Base-by-base conservation (phyloP, 2,888 invertebrate species). In the Muscina levida region DNA sequence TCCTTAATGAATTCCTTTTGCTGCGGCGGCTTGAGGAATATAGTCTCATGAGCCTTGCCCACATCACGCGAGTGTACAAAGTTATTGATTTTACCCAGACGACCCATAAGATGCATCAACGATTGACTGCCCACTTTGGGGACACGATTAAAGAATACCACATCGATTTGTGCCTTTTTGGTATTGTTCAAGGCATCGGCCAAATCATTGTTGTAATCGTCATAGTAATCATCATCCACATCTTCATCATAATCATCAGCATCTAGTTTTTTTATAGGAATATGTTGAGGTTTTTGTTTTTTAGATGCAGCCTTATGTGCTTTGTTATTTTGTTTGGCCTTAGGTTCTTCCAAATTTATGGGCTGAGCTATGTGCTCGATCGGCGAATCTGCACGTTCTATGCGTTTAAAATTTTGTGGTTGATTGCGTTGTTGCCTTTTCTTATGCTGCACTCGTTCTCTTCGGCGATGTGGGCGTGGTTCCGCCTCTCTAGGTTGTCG, bases 41-140 rank as follows among this genome's bases (percentile, higher is more conserved):
- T 94, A 0, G 95, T 96, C 90, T 97, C 97, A 72, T 95, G 95
- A 62, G 95, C 92, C 89, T 96, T 96, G 4, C 96, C 95, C 26
- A 93, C 92, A 88, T 97, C 96, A 66, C 96, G 94, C 85, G 95
- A 83, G 68, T 88, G 85, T 0, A 46, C 17, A 3, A 86, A 90
- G 24, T 86, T 87, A 84, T 90, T 89, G 4, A 89, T 83, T 68
- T 81, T 85, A 15, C 87, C 93, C 70, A 97, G 91, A 75, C 95
- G 91, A 74, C 94, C 90, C 77, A 97, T 91, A 22, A 97, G 91
- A 87, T 96, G 95, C 96, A 97, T 97, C 85, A 97, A 93, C 2
- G 96, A 95, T 90, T 97, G 96, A 71, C 96, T 96, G 77, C 97
- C 97, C 53, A 97, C 97, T 91, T 97, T 97, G 8, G 97, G 96